Conservation (phyloP, 2,888 invertebrate genomes). For the Macrophya annulata region DNA sequence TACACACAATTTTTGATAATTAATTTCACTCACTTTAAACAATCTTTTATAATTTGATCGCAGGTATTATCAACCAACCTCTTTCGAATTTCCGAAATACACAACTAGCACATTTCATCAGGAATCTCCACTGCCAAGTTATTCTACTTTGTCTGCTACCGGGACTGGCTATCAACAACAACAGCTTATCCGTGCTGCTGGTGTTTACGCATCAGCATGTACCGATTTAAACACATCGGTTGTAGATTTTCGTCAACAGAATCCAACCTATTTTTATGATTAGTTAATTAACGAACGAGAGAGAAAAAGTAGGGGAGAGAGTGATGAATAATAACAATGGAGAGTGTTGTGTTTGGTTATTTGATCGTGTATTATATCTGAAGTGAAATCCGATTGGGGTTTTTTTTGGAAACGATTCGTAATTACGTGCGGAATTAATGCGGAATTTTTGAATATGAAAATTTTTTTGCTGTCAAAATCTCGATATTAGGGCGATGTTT, state of each 20-base stretch:
- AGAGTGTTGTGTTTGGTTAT: not conserved
- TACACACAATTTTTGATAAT: not conserved
- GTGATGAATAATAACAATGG: too few species aligned
- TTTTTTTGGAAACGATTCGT: not conserved
- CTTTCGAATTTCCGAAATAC: conserved; percentile 41
- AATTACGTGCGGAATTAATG: not conserved
- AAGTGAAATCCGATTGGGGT: not conserved
- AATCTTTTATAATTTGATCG: too few species aligned
- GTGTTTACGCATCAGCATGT: conserved; percentile 51
- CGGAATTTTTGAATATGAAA: not conserved
- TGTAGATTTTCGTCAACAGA: conserved; percentile 25
- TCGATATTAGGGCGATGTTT: too few species aligned
- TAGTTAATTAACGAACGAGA: not conserved
- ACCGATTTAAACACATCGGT: conserved; percentile 32
- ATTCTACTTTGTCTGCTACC: conserved; percentile 25
- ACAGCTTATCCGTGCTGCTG: conserved; percentile 46
- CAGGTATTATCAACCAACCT: conserved; percentile 48
- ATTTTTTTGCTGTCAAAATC: not conserved
- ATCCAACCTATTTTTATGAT: conserved; percentile 45
- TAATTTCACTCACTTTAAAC: not conserved
- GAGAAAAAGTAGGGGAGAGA: too few species aligned
- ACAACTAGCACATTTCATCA: conserved; percentile 8
- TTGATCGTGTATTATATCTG: not conserved
- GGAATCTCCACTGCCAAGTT: conserved; percentile 42
- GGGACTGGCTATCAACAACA: conserved; percentile 24